Base-by-base conservation (phyloP, 2,797 vertebrate genomes). In the Danio albolineatus region DNA sequence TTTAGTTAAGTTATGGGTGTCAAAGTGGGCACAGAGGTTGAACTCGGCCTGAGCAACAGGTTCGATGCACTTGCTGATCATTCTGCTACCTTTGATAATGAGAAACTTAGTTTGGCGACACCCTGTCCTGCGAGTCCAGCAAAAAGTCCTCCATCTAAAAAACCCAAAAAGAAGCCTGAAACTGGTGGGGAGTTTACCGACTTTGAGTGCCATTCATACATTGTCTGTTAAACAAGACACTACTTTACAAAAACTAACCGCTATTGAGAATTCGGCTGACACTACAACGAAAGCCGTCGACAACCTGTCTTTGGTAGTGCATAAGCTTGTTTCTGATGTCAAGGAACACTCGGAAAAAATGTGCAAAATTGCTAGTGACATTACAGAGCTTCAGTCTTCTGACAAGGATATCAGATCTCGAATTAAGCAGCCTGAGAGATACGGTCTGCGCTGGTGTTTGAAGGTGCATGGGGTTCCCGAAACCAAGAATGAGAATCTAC, bases 381-480 rank as follows among this genome's bases (percentile, higher is more conserved):
- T 67, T 28, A 28, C 43, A 2, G 13, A 48, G 44, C 43, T 48
- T 9, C 44, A 14, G 14, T 28, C 43, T 14, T 66, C 17, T 8
- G 17, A 48, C 12, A 48, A 48, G 17, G 19, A 48, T 14, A 12
- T 66, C 6, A 5, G 12, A 21, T 65, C 6, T 1, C 17, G n/a
- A 6, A 65, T 21, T 65, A 12, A 46, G 12, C 41, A 21, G 3
- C 43, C 65, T 65, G 62, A 65, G n/a, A 10, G 10, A 7, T 66
- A 46, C 19, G 46, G 62, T 46, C 10, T 10, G 10, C 1, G 41
- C 44, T 19, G 39, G 62, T 21, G 62, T 21, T 46, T 44, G 19
- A 65, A 65, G n/a, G n/a, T n/a, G n/a, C n/a, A n/a, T n/a, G n/a
- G n/a, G n/a, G 7, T 65, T 64, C 39, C 61, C 44, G 38, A 44